A percentile compares a stretch with the other conserved stretches of the same genome.
Evolutionary conservation across 2,888 invertebrate genomes (phyloP).

Genomic region (Chrysolina oricalcia): DNA sequence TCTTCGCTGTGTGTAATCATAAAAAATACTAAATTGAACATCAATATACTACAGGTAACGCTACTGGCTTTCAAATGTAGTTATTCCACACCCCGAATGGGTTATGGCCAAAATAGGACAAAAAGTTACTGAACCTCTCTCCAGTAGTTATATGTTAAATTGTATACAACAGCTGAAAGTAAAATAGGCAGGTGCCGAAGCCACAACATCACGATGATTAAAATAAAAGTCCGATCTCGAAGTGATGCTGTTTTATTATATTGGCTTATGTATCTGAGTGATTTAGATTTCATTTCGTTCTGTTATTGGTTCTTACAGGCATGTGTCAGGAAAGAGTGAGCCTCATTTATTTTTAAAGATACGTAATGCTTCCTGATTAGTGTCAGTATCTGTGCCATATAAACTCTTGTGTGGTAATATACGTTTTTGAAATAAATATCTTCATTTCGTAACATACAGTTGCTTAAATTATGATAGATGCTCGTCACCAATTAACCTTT

Average conservation of each 20-base stretch:
- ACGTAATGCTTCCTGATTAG: not conserved
- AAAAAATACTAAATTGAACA: not conserved
- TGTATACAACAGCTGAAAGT: slow-evolving; percentile 26
- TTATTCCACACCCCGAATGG: not conserved
- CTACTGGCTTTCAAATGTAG: not conserved
- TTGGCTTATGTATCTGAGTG: not conserved
- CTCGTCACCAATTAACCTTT: not conserved
- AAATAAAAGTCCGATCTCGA: not conserved
- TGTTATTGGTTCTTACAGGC: not conserved
- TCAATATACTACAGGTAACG: not conserved
- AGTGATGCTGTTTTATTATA: slow-evolving; percentile 23
- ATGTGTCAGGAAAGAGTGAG: not conserved
- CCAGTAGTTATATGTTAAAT: not conserved
- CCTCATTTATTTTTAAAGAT: not conserved
- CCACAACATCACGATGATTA: not conserved
- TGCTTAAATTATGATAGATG: slow-evolving; percentile 4
- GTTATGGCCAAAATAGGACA: slow-evolving; percentile 6
- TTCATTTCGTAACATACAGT: not conserved
- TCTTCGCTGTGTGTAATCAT: too few species aligned
- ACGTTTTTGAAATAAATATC: not conserved
- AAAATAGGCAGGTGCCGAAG: slow-evolving; percentile 23
- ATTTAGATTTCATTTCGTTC: not conserved
- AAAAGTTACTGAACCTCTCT: slow-evolving; percentile 19
- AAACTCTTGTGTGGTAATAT: not conserved
- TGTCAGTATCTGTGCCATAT: not conserved